phyloP scores from a whole-genome alignment of 2,797 vertebrate species.

The Sebastolobus altivelis region DNA sequence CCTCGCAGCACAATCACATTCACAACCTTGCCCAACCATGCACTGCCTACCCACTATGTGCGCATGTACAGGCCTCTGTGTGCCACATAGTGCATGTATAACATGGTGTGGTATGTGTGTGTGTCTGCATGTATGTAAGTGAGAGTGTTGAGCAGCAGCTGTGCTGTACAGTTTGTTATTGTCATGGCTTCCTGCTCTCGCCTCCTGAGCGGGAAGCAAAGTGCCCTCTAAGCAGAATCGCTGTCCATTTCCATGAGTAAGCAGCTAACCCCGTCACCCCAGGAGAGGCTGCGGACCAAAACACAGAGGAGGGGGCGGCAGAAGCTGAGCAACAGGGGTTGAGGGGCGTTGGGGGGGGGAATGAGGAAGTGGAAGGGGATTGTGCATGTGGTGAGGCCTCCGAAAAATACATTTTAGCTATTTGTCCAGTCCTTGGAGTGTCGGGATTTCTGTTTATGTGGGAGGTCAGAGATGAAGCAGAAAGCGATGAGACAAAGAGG shows the following conservation, averaged over 20 bases:
- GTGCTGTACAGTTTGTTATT: constrained; percentile 76
- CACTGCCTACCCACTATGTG: background rate
- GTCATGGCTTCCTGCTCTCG: constrained; percentile 78
- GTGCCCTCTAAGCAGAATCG: constrained; percentile 83
- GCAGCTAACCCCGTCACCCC: constrained; percentile 79
- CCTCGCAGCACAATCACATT: constrained; percentile 7
- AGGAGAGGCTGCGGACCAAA: constrained; percentile 63
- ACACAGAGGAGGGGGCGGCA: constrained; percentile 62
- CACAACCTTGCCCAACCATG: background rate
- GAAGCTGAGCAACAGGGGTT: constrained; percentile 47
- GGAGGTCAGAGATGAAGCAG: constrained; percentile 23
- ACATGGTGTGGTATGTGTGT: background rate
- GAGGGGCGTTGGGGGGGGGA: constrained; percentile 9
- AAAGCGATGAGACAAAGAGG: constrained; percentile 12
- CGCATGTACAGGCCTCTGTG: background rate
- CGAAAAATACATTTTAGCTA: constrained; percentile 14
- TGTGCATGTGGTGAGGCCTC: background rate
- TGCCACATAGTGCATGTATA: background rate
- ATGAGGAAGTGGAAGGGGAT: constrained; percentile 19
- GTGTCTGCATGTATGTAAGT: background rate
- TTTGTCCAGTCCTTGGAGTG: background rate
- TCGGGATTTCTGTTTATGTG: constrained; percentile 18
- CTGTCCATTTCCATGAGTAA: constrained; percentile 84
- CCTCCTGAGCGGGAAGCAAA: constrained; percentile 81
- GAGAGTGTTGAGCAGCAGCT: constrained; percentile 41